Percentiles rank a stretch among this genome's conserved stretches.
These are phyloP conservation scores for Abrostola tripartita DNA, from an alignment of 2,888 invertebrate species.

Conservation along the genomic window DNA sequence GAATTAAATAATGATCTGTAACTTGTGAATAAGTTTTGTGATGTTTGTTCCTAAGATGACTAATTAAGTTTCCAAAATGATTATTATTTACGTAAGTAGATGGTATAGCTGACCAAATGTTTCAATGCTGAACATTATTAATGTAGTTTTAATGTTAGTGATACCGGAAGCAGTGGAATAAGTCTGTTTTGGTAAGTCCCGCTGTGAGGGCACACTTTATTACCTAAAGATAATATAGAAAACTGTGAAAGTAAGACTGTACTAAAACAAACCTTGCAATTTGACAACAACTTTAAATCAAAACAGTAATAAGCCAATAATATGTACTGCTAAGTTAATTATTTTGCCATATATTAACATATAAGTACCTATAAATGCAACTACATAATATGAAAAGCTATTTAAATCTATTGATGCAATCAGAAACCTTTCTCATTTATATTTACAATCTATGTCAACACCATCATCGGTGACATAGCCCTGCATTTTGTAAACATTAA, in stretches of 20 bases:
- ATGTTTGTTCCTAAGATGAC: constrained; percentile 62
- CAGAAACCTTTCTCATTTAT: too few relatives aligned
- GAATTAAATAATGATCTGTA: constrained; percentile 59
- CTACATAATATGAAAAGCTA: too few relatives aligned
- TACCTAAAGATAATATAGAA: constrained; percentile 20
- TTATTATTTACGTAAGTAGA: constrained; percentile 40
- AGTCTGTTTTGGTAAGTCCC: constrained; percentile 27
- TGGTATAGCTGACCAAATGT: constrained; percentile 55
- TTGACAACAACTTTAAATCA: constrained; percentile 22
- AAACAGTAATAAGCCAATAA: constrained; percentile 13
- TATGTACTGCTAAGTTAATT: constrained; percentile 15
- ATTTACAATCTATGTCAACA: too few relatives aligned
- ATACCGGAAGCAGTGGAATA: constrained; percentile 24
- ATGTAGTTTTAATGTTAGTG: constrained; percentile 35
- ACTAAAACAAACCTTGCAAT: constrained; percentile 36
- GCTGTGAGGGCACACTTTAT: constrained; percentile 41
- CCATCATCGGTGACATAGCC: too few relatives aligned
- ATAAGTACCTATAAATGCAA: too few relatives aligned
- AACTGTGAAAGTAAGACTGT: constrained; percentile 43
- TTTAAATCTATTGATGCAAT: too few relatives aligned
- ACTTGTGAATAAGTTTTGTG: constrained; percentile 49
- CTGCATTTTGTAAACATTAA: too few relatives aligned
- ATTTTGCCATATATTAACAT: neutral
- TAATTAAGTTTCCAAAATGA: constrained; percentile 43
- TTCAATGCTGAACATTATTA: constrained; percentile 39